Percentiles rank a stretch among this genome's conserved stretches.
phyloP scores from a whole-genome alignment of 2,888 invertebrate species.

The Patella caerulea region DNA sequence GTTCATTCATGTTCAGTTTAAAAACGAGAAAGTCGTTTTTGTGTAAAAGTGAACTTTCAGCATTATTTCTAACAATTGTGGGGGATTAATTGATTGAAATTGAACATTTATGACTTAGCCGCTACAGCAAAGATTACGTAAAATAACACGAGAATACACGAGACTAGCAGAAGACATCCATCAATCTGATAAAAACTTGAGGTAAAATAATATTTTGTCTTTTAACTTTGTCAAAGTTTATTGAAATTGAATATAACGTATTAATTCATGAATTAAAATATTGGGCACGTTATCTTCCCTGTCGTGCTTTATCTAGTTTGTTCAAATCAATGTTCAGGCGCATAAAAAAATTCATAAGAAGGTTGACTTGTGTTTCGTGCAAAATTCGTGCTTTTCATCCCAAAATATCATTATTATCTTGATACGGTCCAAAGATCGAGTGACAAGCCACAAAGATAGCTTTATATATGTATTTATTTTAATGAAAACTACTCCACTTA shows the following conservation, averaged over 20 bases:
- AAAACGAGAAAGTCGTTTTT: no score
- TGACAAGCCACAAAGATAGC: not conserved
- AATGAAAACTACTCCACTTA: not conserved
- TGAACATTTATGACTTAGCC: not conserved
- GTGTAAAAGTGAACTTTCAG: no score
- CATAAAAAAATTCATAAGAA: no score
- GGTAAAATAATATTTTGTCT: constrained; percentile 30
- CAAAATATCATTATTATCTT: constrained; percentile 39
- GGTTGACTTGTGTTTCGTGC: constrained; percentile 27
- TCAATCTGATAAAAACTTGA: constrained; percentile 30
- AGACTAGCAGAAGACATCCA: constrained; percentile 35
- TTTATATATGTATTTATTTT: not conserved
- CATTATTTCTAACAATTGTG: constrained; percentile 12
- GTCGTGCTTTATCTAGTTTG: no score
- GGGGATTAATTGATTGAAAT: not conserved
- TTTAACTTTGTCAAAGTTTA: constrained; percentile 30
- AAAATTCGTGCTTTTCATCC: constrained; percentile 45
- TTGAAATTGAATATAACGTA: no score
- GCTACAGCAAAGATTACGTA: constrained; percentile 12
- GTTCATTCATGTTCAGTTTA: no score
- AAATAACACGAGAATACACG: constrained; percentile 25
- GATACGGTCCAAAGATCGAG: constrained; percentile 33
- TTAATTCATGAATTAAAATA: no score
- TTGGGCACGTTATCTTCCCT: no score
- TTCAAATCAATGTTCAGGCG: no score